phyloP scores from a whole-genome alignment of 2,888 invertebrate genomes.

The Onchidella celtica region DNA sequence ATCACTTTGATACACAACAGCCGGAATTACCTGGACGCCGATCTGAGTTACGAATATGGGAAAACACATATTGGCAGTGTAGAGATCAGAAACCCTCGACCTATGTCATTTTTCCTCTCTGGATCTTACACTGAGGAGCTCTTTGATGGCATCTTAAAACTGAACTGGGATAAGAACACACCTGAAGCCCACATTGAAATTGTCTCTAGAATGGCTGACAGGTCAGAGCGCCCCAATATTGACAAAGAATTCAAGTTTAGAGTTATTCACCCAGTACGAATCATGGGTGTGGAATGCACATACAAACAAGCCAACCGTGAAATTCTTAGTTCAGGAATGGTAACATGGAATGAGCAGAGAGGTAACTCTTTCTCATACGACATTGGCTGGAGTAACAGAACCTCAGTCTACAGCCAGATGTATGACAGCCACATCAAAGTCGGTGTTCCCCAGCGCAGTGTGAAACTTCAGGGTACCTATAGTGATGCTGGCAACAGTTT shows the following conservation, averaged over 20 bases:
- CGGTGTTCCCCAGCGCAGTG: conserved; percentile 61
- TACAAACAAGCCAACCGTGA: conserved; percentile 53
- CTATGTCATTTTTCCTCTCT: conserved; percentile 60
- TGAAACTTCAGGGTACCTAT: conserved; percentile 60
- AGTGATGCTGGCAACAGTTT: conserved; percentile 51
- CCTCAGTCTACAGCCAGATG: conserved; percentile 53
- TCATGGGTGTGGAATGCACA: conserved; percentile 59
- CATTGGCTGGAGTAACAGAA: conserved; percentile 53
- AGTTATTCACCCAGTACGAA: conserved; percentile 62
- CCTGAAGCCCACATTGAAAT: conserved; percentile 61
- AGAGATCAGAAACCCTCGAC: conserved; percentile 61
- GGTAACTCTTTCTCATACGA: conserved; percentile 61
- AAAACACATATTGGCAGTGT: conserved; percentile 41
- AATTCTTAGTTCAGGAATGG: conserved; percentile 54
- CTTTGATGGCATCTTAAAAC: conserved; percentile 58
- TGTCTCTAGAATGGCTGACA: conserved; percentile 56
- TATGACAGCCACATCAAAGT: conserved; percentile 60
- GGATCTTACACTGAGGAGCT: conserved; percentile 56
- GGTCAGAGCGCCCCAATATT: conserved; percentile 33
- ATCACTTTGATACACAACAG: conserved; percentile 55
- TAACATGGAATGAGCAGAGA: conserved; percentile 63
- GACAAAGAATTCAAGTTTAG: conserved; percentile 48
- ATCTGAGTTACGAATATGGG: conserved; percentile 43
- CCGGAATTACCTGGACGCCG: conserved; percentile 60
- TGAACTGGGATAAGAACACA: conserved; percentile 73